These are phyloP conservation scores for Mustela lutreola DNA, from an alignment of 2,113 vertebrate species.

Conservation along the genomic window DNA sequence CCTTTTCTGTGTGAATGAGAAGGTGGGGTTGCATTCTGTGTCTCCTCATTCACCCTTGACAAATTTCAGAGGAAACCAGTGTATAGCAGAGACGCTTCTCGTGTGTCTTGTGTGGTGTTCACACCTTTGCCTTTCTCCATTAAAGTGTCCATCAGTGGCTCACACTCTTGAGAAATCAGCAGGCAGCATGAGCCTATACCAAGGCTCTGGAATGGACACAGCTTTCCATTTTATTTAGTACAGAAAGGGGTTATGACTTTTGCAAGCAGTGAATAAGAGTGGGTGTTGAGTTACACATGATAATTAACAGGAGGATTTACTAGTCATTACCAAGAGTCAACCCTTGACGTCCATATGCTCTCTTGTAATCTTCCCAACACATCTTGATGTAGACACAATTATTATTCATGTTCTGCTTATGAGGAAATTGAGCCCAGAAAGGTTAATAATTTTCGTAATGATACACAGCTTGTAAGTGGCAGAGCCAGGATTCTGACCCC, in stretches of 20 bases:
- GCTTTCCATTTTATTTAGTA: background rate
- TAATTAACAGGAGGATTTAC: background rate
- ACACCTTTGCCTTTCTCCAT: background rate
- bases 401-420: slow-evolving; percentile 15
- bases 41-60: background rate
- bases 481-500: background rate
- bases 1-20: background rate
- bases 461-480: background rate
- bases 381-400: background rate
- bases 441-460: background rate
- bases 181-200: background rate
- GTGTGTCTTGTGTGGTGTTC: background rate
- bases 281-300: background rate
- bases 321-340: background rate
- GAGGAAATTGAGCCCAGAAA: slow-evolving; percentile 8
- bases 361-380: background rate
- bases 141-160: background rate
- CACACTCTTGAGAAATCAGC: background rate
- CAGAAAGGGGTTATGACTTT: background rate
- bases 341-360: background rate
- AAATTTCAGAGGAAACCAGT: background rate
- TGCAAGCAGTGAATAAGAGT: background rate
- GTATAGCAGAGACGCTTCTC: background rate
- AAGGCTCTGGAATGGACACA: background rate
- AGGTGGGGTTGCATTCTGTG: background rate